Percentiles rank a stretch among this genome's conserved stretches.
Evolutionary conservation across 2,888 invertebrate genomes (phyloP).

Genomic region (Pristionchus fissidentatus): DNA sequence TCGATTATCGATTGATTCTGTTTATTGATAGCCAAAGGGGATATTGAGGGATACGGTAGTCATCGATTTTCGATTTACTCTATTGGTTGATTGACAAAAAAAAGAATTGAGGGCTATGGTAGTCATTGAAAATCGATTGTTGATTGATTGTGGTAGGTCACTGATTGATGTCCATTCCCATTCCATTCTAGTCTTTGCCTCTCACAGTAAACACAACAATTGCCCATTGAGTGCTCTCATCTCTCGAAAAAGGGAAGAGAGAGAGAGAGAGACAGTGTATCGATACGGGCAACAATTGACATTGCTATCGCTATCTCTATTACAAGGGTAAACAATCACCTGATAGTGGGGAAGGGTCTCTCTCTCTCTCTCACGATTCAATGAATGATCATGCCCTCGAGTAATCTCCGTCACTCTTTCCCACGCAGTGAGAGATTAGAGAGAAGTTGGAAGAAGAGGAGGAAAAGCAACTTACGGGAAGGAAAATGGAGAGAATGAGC

Average conservation of each 20-base stretch:
- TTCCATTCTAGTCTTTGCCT: neutral
- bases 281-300: too few species aligned
- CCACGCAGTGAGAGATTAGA: neutral
- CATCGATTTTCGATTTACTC: neutral
- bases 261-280: neutral
- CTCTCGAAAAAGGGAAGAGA: neutral
- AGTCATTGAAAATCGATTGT: neutral
- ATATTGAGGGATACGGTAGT: too few species aligned
- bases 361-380: too few species aligned
- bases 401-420: neutral
- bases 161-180: neutral
- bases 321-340: too few species aligned
- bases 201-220: conserved; percentile 14
- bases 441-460: neutral
- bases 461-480: conserved; percentile 62
- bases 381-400: too few species aligned
- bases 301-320: neutral
- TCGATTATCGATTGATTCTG: conserved; percentile 32
- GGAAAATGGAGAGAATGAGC: conserved; percentile 71
- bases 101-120: too few species aligned
- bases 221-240: neutral
- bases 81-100: neutral
- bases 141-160: neutral
- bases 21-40: too few species aligned
- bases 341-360: too few species aligned